Conservation (phyloP, 2,113 vertebrate species). For the Brachyhypopomus occidentalis region DNA sequence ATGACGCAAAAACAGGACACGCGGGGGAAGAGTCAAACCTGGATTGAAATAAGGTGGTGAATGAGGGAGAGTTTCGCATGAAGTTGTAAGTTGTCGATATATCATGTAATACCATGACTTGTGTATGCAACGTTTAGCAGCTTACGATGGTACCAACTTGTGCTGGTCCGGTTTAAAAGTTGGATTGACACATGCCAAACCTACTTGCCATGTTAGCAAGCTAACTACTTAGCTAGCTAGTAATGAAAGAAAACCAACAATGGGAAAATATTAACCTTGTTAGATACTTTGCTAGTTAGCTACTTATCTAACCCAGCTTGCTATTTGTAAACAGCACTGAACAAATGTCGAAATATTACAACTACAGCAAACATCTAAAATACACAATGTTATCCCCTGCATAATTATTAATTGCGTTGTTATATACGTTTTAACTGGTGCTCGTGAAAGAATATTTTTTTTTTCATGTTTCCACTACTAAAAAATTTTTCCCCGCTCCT, state of each 20-base stretch:
- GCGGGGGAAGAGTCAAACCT: background rate
- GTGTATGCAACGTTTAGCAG: background rate
- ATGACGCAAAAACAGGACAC: constrained; percentile 23
- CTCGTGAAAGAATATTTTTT: too few species aligned
- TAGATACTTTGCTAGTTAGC: background rate
- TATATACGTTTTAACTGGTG: too few species aligned
- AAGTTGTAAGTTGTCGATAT: background rate
- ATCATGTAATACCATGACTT: background rate
- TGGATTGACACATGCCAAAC: background rate
- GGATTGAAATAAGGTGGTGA: constrained; percentile 15
- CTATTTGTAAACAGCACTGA: background rate
- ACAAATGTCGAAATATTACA: too few species aligned
- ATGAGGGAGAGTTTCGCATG: constrained; percentile 17
- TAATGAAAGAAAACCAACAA: background rate
- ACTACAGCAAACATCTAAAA: background rate
- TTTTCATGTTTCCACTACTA: background rate
- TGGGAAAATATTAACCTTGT: background rate
- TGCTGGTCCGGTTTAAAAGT: too few species aligned
- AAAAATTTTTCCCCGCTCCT: background rate
- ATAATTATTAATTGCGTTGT: too few species aligned
- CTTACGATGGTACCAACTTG: background rate
- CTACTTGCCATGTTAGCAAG: background rate
- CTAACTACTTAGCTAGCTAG: constrained; percentile 5
- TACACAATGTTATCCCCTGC: background rate
- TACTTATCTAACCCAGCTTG: too few species aligned